A percentile compares a stretch with the other conserved stretches of the same genome.
These are phyloP conservation scores for Pantherophis vulpinus DNA, from an alignment of 2,797 vertebrate genomes.

Conservation along the genomic window DNA sequence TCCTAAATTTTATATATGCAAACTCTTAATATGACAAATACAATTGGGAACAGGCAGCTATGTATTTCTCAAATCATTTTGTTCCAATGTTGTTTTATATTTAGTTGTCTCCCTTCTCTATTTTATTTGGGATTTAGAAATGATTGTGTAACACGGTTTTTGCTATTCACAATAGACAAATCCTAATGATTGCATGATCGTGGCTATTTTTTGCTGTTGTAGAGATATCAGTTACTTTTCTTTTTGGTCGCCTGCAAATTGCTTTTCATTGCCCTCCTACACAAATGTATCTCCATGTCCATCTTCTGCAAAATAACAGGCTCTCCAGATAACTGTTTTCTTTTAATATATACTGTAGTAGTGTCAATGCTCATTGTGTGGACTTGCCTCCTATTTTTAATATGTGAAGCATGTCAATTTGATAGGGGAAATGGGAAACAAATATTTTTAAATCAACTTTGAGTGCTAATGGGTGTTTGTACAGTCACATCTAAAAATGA, in stretches of 20 bases:
- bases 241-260: neutral
- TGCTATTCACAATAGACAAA: neutral
- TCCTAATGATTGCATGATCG: neutral
- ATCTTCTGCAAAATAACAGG: neutral
- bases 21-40: neutral
- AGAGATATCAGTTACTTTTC: neutral
- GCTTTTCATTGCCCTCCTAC: neutral
- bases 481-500: neutral
- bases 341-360: neutral
- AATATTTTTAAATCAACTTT: neutral
- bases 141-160: neutral
- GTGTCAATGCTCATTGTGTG: neutral
- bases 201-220: neutral
- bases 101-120: neutral
- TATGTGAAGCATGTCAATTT: neutral
- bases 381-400: conserved; percentile 1
- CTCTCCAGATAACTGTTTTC: neutral
- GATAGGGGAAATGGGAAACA: neutral
- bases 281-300: too few species aligned
- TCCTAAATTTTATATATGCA: neutral
- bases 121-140: neutral
- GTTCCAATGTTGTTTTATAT: neutral
- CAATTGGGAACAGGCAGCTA: neutral
- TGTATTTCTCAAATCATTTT: neutral
- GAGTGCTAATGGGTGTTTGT: conserved; percentile 4